phyloP scores from a whole-genome alignment of 1,140 invertebrate species.

The Branchinecta lindahli region DNA sequence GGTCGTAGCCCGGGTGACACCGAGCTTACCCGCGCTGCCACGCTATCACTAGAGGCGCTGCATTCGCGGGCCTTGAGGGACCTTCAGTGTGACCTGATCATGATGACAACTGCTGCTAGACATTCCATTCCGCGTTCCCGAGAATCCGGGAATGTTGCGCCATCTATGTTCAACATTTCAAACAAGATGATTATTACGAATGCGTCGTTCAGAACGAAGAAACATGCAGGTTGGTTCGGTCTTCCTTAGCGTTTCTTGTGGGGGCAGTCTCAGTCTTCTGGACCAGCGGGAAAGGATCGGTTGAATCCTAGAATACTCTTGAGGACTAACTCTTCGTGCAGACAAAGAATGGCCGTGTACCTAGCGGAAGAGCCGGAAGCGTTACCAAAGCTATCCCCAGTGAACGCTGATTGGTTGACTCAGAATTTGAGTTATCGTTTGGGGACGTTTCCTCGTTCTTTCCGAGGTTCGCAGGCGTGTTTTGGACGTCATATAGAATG shows the following conservation, averaged over 20 bases:
- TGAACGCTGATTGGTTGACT: no score
- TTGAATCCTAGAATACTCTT: not conserved
- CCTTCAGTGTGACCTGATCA: not conserved
- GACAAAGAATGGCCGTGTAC: not conserved
- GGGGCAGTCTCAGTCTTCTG: not conserved
- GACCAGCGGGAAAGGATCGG: not conserved
- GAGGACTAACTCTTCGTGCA: not conserved
- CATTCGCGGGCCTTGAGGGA: not conserved
- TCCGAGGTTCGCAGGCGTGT: not conserved
- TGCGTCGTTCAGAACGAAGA: not conserved
- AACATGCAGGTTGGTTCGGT: not conserved
- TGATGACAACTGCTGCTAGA: not conserved
- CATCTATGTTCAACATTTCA: not conserved
- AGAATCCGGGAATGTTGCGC: not conserved
- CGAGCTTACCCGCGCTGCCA: not conserved
- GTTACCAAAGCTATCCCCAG: not conserved
- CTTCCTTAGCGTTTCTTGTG: not conserved
- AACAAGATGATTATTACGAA: not conserved
- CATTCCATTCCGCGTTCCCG: slow-evolving; percentile 9
- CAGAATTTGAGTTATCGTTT: no score
- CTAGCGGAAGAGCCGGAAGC: not conserved
- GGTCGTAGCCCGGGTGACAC: not conserved
- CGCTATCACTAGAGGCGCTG: not conserved
- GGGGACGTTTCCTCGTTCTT: not conserved
- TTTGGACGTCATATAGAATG: not conserved